Conservation (phyloP, 2,888 invertebrate genomes). For the Bimastos eiseni region DNA sequence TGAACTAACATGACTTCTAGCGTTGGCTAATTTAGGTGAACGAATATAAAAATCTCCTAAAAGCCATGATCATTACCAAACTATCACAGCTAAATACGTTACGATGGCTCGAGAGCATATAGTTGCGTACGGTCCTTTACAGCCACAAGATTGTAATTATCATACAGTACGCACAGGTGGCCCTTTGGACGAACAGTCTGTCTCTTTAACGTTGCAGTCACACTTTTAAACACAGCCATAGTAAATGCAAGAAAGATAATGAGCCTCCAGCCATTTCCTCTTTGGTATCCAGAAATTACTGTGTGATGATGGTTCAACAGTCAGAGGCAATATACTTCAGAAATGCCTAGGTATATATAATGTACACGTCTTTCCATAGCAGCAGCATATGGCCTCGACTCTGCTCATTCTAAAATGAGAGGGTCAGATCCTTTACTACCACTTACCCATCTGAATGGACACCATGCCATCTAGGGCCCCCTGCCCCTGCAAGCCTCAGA, state of each 20-base stretch:
- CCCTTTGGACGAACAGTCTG: background rate
- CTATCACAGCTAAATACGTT: constrained; percentile 21
- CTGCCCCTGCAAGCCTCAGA: no score
- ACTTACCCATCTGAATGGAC: no score
- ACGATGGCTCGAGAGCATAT: background rate
- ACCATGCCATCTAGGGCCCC: no score
- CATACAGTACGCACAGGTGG: background rate
- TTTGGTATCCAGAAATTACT: background rate
- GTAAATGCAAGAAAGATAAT: background rate
- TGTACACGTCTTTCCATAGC: no score
- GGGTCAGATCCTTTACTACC: no score
- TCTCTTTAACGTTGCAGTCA: background rate
- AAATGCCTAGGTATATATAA: no score
- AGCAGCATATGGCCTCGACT: no score
- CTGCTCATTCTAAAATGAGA: no score
- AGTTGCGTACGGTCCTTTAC: background rate
- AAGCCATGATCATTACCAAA: constrained; percentile 3
- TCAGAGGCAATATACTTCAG: background rate
- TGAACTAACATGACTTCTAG: constrained; percentile 15
- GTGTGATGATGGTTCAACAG: background rate
- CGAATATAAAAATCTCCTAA: background rate
- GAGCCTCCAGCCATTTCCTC: background rate
- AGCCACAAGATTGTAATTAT: background rate
- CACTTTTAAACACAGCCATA: background rate
- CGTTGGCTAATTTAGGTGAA: background rate